Conservation (phyloP, 2,888 invertebrate species). For the Anorthoa munda region DNA sequence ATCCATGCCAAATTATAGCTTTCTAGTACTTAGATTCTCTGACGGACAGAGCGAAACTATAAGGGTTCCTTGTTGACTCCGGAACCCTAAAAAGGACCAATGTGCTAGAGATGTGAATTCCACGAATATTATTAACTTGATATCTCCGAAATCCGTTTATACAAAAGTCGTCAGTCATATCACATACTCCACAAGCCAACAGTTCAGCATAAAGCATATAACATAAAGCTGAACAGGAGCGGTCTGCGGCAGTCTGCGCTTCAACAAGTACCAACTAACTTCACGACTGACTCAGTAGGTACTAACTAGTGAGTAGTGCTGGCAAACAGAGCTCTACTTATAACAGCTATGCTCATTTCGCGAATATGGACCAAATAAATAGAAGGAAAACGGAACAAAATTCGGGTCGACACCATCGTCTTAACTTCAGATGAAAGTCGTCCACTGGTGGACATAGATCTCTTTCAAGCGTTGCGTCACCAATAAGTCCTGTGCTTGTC, state of each 20-base stretch:
- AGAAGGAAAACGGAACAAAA: neutral
- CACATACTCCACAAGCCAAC: neutral
- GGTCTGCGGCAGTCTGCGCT: slow-evolving; percentile 2
- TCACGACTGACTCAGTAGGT: neutral
- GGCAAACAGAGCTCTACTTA: neutral
- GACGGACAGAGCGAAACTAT: too few species aligned
- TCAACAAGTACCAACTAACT: slow-evolving; percentile 30
- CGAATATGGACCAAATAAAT: neutral
- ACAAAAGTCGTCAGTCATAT: neutral
- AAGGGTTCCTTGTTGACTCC: too few species aligned
- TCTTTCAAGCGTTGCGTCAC: too few species aligned
- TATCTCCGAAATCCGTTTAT: neutral
- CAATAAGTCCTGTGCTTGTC: too few species aligned
- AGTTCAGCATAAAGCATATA: slow-evolving; percentile 8
- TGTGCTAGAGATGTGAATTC: neutral
- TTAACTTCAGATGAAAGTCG: too few species aligned
- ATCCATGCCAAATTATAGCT: too few species aligned
- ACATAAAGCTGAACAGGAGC: slow-evolving; percentile 14
- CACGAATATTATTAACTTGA: neutral
- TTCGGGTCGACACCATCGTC: too few species aligned
- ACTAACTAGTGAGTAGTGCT: neutral
- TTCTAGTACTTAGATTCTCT: too few species aligned
- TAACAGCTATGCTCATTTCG: slow-evolving; percentile 11
- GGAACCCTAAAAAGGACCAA: neutral
- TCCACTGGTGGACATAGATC: too few species aligned